Base-by-base conservation (phyloP, 2,113 vertebrate genomes). In the Phrynosoma platyrhinos region DNA sequence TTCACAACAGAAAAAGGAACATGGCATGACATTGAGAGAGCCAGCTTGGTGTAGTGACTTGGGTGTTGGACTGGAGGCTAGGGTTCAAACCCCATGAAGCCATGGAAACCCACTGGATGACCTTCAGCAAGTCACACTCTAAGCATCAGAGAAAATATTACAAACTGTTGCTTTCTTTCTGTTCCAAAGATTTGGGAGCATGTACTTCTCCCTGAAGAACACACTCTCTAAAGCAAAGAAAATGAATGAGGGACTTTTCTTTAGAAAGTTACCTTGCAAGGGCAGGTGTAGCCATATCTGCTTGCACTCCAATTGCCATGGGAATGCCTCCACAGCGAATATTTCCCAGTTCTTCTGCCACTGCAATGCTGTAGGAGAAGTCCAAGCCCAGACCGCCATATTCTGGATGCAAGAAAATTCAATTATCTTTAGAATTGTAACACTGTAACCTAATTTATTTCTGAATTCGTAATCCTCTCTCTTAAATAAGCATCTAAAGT, bases 221-320 rank as follows among this genome's bases (percentile, higher is more conserved):
- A 40, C 10, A 69, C 52, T 79, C 27, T n/a, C 9, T 62, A 42
- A 77, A 62, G 66, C 25, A 5, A 30, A 75, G 27, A 42, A 14
- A 64, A 74, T 53, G 36, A 52, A 10, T 36, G 14, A 40, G 2
- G 6, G 20, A 36, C 52, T 76, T 84, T 40, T 78, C 16, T 91
- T 89, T 40, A 66, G 36, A 58, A 87, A 88, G 52, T 91, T 97
- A 98, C 98, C 97, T 98, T 88, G 98, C 95, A 75, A 98, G 96
- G 14, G 98, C 97, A 5, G 98, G 97, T 53, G 98, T 98, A 25
- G 98, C 95, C 98, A 98, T 98, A 90, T 97, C 96, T 52, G 83
- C 90, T 91, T 98, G 98, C 10, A 98, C 97, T 8, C 97, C 98
- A 68, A 98, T 97, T 62, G 98, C 98, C 98, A 98, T 96, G n/a